A percentile compares a stretch with the other conserved stretches of the same genome.
These are phyloP conservation scores for Torymus auratus DNA, from an alignment of 2,888 invertebrate genomes.

Conservation along the genomic window DNA sequence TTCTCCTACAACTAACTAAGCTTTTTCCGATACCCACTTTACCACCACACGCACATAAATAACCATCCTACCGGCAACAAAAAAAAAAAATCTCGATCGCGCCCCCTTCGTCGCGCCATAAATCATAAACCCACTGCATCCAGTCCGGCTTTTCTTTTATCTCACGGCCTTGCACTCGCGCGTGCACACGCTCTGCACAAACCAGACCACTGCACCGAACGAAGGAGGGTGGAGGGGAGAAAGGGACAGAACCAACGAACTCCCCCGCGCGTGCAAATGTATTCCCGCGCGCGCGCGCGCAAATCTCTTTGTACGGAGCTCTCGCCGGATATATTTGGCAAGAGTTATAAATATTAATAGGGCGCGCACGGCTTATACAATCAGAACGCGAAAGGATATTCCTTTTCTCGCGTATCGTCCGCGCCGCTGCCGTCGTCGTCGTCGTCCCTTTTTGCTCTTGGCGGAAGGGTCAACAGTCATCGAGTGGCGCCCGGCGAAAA, in stretches of 20 bases:
- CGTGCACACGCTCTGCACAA: background rate
- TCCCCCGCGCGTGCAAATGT: conserved; percentile 4
- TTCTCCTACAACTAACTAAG: no score
- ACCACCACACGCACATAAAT: no score
- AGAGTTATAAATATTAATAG: conserved; percentile 54
- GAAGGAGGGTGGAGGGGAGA: background rate
- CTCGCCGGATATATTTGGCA: conserved; percentile 24
- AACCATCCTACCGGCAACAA: no score
- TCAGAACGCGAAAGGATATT: conserved; percentile 26
- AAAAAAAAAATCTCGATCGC: no score
- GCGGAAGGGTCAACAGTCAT: conserved; percentile 55
- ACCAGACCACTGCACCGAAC: background rate
- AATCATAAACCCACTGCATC: background rate
- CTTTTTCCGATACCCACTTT: no score
- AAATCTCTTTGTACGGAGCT: conserved; percentile 15
- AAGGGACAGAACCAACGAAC: background rate
- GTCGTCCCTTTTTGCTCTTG: background rate
- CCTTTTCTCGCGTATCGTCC: conserved; percentile 50
- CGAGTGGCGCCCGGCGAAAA: conserved; percentile 38
- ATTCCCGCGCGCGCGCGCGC: conserved; percentile 9
- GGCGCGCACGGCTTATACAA: conserved; percentile 31
- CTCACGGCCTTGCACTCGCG: background rate
- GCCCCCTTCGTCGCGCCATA: background rate
- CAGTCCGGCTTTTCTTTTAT: conserved; percentile 2
- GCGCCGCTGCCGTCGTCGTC: background rate